Base-by-base conservation (phyloP, 2,113 vertebrate genomes). In the Lasiurus cinereus region DNA sequence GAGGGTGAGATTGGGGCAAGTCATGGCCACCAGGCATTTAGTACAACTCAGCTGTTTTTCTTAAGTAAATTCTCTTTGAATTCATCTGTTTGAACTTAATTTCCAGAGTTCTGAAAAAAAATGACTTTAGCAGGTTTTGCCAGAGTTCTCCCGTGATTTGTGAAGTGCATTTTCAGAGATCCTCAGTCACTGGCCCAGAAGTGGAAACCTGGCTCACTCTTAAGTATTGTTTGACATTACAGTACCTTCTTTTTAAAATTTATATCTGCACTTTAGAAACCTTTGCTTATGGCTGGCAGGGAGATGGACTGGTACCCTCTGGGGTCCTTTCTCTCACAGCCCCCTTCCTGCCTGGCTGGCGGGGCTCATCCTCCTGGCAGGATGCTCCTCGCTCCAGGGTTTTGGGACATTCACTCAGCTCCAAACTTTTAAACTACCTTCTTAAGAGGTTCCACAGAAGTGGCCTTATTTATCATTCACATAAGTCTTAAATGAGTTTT, bases 401-500 rank as follows among this genome's bases (percentile, higher is more conserved):
- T 59, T 82, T 73, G 11, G 67, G 64, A 64, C 11, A 8, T 91
- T 94, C 64, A 16, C 27, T 83, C 46, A 8, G 43, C 56, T 90
- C 70, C 87, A 95, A 6, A 72, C 46, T 78, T 94, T 83, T 67
- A 88, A 94, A 77, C 73, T 79, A 48, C 36, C 36, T 70, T 69
- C 82, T 79, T 76, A n/a, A 83, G 67, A 66, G 29, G 74, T 96
- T 95, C 76, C 52, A 77, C 52, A 85, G 72, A 83, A 73, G 39
- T 66, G 24, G 39, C 67, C 52, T 69, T 88, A 27, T 73, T 94
- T 91, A 66, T 50, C 22, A 39, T 93, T 90, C 72, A 67, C 5
- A 5, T 82, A 83, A 74, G 31, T 79, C 64, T 96, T 91, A 67
- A 76, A 88, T 80, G 36, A 88, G 52, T 80, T 97, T 95, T 97